phyloP scores from a whole-genome alignment of 2,888 invertebrate genomes.

The Andricus quercusramuli region DNA sequence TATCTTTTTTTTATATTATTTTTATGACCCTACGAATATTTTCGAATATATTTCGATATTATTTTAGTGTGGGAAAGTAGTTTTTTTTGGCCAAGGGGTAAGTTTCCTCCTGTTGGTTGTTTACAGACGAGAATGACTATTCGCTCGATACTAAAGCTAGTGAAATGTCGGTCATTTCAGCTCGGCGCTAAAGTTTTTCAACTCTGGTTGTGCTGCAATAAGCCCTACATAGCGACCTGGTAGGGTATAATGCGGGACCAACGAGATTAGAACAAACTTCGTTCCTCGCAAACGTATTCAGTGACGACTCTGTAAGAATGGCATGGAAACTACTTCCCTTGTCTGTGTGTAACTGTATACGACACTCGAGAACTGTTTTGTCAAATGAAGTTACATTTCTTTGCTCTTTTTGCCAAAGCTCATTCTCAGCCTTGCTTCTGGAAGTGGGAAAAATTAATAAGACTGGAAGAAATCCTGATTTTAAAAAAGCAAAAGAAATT shows the following conservation, averaged over 20 bases:
- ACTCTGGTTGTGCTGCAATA: background rate
- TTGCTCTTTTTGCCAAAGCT: background rate
- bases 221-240: background rate
- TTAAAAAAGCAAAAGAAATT: too few species aligned
- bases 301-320: background rate
- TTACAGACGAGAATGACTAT: background rate
- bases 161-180: background rate
- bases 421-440: background rate
- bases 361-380: background rate
- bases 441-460: background rate
- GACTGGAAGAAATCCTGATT: too few species aligned
- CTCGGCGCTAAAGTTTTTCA: background rate
- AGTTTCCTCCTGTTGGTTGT: background rate
- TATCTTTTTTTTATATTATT: too few species aligned
- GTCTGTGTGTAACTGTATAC: background rate
- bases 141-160: background rate
- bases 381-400: background rate
- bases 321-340: conserved; percentile 6
- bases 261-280: conserved; percentile 43
- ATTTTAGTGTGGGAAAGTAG: background rate
- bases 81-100: background rate
- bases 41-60: too few species aligned
- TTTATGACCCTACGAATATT: too few species aligned
- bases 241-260: background rate
- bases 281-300: conserved; percentile 7